Evolutionary conservation across 2,888 invertebrate genomes (phyloP).

Genomic region (Drosophila emarginata): DNA sequence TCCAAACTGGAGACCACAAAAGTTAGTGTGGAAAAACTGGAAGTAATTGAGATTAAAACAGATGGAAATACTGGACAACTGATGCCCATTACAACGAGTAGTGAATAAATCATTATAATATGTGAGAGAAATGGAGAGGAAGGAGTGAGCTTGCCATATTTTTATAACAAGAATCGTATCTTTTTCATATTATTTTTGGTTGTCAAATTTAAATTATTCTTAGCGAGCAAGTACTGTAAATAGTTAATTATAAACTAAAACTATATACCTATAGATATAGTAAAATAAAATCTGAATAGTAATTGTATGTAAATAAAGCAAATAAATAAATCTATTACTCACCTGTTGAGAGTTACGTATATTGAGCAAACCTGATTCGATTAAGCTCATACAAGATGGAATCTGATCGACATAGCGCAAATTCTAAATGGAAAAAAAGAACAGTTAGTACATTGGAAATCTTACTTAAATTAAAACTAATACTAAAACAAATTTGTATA

Average conservation of each 20-base stretch:
- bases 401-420: slow-evolving; percentile 31
- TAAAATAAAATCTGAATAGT: slow-evolving; percentile 63
- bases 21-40: slow-evolving; percentile 81
- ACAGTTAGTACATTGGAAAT: too few species aligned
- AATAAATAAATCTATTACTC: slow-evolving; percentile 27
- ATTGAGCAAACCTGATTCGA: slow-evolving; percentile 39
- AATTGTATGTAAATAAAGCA: slow-evolving; percentile 25
- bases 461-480: too few species aligned
- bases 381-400: slow-evolving; percentile 24
- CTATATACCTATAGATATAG: slow-evolving; percentile 52
- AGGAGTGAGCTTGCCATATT: slow-evolving; percentile 67
- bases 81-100: slow-evolving; percentile 67
- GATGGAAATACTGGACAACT: slow-evolving; percentile 81
- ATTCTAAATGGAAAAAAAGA: slow-evolving; percentile 41
- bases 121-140: slow-evolving; percentile 9
- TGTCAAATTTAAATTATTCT: slow-evolving; percentile 57
- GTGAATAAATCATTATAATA: slow-evolving; percentile 16
- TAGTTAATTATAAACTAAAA: slow-evolving; percentile 59
- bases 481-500: too few species aligned
- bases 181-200: slow-evolving; percentile 35
- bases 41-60: slow-evolving; percentile 83
- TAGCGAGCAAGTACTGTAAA: slow-evolving; percentile 71
- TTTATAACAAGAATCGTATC: slow-evolving; percentile 63
- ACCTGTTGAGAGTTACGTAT: slow-evolving; percentile 49
- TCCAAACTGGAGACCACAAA: slow-evolving; percentile 55